Evolutionary conservation across 2,797 vertebrate species (phyloP), one percentile per base, ranked within the genome.

Genomic region (Semaprochilodus insignis): DNA sequence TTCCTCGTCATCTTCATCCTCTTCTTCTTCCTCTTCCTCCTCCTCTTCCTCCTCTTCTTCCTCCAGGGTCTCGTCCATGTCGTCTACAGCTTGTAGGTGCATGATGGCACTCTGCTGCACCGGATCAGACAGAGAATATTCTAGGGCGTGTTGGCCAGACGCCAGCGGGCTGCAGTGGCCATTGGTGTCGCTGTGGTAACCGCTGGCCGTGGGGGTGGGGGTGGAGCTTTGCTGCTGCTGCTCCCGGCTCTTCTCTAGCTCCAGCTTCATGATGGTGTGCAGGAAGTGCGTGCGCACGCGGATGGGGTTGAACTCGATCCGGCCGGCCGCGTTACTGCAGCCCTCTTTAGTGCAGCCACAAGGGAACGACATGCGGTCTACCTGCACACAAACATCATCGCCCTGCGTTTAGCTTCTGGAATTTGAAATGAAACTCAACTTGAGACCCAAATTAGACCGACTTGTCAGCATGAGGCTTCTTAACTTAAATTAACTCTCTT

Each of bases 201-300:
- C 95, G 7, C 96, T 97, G 80, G 96, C 93, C 0, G 93, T 91
- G 0, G 94, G 87, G 95, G 96, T 97, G 74, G 94, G 88, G 0
- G 94, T 88, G 6, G 96, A 91, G 19, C 94, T 93, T 78, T 93
- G 93, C 89, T 95, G 97, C 88, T 96, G 97, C 89, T 96, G 96
- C 93, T 99, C 97, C 2, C 96, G 95, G 82, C 96, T 99, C 92
- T 98, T 99, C 93, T 99, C 98, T 91, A 99, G 93, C 90, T 99
- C 98, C 36, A 99, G 96, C 93, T 99, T 99, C 98, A 99, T 99
- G 89, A 99, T 99, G 59, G 98, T 99, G 95, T 99, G 98, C 94
- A 99, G 94, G 94, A 99, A 99, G 91, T 99, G 98, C 90, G 98
- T 99, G 92, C 98, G 97, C 82, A 99, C 98, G 17, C 98, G 96